Conservation (phyloP, 2,113 vertebrate genomes). For the Nesogale talazaci region DNA sequence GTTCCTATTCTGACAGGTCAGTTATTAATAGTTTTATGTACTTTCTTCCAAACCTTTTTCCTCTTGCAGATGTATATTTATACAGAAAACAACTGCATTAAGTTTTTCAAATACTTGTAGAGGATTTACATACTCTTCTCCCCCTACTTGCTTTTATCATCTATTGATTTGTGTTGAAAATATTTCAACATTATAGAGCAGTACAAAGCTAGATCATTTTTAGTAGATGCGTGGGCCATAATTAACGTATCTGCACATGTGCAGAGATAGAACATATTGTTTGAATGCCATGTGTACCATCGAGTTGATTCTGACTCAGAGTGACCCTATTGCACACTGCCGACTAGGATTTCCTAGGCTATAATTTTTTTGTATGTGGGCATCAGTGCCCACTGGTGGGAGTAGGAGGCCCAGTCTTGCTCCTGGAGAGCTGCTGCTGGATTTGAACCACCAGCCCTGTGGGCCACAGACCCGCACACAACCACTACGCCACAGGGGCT, state of each 20-base stretch:
- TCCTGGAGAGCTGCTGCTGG: no score
- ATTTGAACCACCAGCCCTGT: no score
- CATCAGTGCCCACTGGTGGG: no score
- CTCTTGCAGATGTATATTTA: not conserved
- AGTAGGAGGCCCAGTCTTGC: no score
- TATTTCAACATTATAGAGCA: not conserved
- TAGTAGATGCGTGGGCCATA: not conserved
- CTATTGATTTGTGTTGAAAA: conserved; percentile 29
- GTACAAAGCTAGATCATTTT: not conserved
- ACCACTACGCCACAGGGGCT: no score
- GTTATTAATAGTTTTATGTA: conserved; percentile 28
- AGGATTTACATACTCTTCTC: conserved; percentile 13
- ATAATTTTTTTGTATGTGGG: no score
- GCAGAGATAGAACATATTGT: not conserved
- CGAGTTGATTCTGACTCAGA: not conserved
- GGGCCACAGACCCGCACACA: no score
- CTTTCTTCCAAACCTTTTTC: not conserved
- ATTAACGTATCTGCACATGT: not conserved
- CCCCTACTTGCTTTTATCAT: not conserved
- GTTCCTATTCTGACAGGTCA: not conserved
- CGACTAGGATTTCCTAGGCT: not conserved
- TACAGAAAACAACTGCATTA: conserved; percentile 8
- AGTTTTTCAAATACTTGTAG: not conserved
- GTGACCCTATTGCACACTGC: not conserved
- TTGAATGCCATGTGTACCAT: not conserved